phyloP scores from a whole-genome alignment of 2,888 invertebrate species.

The Busseola fusca region DNA sequence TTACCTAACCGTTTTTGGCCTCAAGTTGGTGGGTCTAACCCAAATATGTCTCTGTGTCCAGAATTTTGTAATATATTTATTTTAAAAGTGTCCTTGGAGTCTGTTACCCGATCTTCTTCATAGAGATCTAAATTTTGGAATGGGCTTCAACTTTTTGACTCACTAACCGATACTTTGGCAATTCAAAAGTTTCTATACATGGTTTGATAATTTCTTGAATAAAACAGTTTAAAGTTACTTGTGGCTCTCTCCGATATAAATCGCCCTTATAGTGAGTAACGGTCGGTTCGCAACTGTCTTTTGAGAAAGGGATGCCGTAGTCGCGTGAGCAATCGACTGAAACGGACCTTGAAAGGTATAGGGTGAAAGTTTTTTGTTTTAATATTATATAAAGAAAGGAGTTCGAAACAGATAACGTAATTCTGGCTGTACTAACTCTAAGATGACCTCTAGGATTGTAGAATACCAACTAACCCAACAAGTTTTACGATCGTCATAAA shows the following conservation, averaged over 20 bases:
- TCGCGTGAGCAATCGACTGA: constrained; percentile 67
- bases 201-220: not conserved
- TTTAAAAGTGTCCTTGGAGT: too few relatives aligned
- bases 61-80: too few relatives aligned
- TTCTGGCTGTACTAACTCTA: not conserved
- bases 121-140: too few relatives aligned
- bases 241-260: constrained; percentile 18
- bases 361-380: constrained; percentile 21
- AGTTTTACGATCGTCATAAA: too few relatives aligned
- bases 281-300: constrained; percentile 74
- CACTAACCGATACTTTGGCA: too few relatives aligned
- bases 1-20: too few relatives aligned
- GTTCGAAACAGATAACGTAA: not conserved
- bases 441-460: not conserved
- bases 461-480: too few relatives aligned
- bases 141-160: too few relatives aligned
- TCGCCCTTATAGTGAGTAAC: constrained; percentile 63
- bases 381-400: not conserved
- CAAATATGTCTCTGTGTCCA: too few relatives aligned
- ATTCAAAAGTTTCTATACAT: too few relatives aligned
- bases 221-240: constrained; percentile 11
- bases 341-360: constrained; percentile 39
- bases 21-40: too few relatives aligned
- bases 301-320: constrained; percentile 71
- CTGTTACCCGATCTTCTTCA: too few relatives aligned